These are phyloP conservation scores for Antheraea pernyi DNA, from an alignment of 1,140 invertebrate species.

Conservation along the genomic window DNA sequence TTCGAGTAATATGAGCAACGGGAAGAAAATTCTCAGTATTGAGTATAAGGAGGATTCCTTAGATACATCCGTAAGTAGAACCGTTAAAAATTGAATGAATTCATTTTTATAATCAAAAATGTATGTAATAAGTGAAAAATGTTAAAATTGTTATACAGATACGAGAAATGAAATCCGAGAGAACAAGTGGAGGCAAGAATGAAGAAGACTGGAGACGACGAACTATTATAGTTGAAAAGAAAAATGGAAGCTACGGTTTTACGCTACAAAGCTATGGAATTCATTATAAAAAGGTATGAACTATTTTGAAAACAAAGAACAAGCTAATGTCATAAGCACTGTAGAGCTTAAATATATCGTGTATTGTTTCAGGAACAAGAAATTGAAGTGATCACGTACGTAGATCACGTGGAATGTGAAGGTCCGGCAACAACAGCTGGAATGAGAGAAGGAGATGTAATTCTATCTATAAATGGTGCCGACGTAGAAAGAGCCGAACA, in stretches of 20 bases:
- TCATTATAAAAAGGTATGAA: conserved; percentile 92
- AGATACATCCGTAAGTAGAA: conserved; percentile 63
- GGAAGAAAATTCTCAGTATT: conserved; percentile 56
- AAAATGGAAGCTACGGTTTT: conserved; percentile 95
- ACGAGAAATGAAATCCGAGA: conserved; percentile 90
- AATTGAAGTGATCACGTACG: conserved; percentile 96
- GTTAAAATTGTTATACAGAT: conserved; percentile 76
- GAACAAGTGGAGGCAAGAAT: conserved; percentile 81
- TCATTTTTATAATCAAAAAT: not conserved
- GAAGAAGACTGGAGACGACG: conserved; percentile 91
- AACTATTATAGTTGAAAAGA: conserved; percentile 95
- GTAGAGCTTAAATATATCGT: not conserved
- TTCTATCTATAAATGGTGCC: conserved; percentile 95
- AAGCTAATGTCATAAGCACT: too few species aligned
- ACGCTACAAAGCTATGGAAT: conserved; percentile 97
- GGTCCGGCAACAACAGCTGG: conserved; percentile 94
- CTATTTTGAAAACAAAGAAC: conserved; percentile 40
- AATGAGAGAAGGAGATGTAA: conserved; percentile 96
- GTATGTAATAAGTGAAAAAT: not conserved
- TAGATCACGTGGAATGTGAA: conserved; percentile 96
- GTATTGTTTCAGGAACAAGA: conserved; percentile 80
- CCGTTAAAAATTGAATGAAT: not conserved
- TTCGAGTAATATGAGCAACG: conserved; percentile 59
- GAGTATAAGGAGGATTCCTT: conserved; percentile 67
- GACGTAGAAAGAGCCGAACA: conserved; percentile 96